Percentiles rank a stretch among this genome's conserved stretches.
Conservation (phyloP, 2,888 invertebrate species). For the Entomobrya multifasciata region DNA sequence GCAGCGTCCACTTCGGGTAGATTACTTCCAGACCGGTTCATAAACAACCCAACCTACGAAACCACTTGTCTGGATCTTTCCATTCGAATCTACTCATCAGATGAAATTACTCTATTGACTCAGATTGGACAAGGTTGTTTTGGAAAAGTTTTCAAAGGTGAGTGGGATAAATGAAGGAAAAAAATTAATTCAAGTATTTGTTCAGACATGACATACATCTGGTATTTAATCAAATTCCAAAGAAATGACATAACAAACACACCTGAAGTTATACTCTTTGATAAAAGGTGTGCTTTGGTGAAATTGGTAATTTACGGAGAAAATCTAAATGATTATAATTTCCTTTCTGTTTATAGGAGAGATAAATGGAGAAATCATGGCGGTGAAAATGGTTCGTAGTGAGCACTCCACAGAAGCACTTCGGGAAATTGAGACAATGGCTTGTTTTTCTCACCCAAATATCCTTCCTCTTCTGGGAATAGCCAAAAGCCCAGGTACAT, state of each 20-base stretch:
- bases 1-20: slow-evolving; percentile 28
- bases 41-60: slow-evolving; percentile 78
- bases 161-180: slow-evolving; percentile 57
- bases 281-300: too few species aligned
- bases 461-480: slow-evolving; percentile 91
- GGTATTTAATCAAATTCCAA: too few species aligned
- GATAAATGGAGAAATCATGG: slow-evolving; percentile 84
- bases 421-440: slow-evolving; percentile 92
- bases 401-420: slow-evolving; percentile 88
- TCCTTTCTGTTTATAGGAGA: slow-evolving; percentile 82
- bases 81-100: slow-evolving; percentile 86
- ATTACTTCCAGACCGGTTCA: slow-evolving; percentile 76
- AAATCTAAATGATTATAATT: background rate
- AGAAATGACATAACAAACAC: too few species aligned
- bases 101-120: slow-evolving; percentile 87
- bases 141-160: slow-evolving; percentile 94
- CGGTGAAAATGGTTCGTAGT: slow-evolving; percentile 91
- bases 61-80: slow-evolving; percentile 78
- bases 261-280: too few species aligned
- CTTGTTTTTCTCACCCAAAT: slow-evolving; percentile 89
- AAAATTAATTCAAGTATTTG: too few species aligned
- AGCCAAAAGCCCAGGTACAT: slow-evolving; percentile 81
- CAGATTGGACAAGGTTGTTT: slow-evolving; percentile 94
- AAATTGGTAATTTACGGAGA: too few species aligned
- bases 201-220: too few species aligned